These are phyloP conservation scores for Galagoides demidoff DNA, from an alignment of 2,797 vertebrate genomes.

Conservation along the genomic window DNA sequence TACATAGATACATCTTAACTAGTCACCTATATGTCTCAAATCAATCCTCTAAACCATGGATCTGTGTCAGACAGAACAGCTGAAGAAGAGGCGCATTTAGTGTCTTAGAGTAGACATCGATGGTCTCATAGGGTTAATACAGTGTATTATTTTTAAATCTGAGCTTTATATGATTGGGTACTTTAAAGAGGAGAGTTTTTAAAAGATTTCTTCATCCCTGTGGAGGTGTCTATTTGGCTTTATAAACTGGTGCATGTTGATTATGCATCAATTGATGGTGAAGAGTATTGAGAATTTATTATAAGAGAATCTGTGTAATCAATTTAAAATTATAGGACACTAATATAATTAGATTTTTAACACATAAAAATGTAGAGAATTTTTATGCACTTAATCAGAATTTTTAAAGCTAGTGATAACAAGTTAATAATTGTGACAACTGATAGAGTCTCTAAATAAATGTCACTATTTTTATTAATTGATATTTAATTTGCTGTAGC, in stretches of 20 bases:
- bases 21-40: not conserved
- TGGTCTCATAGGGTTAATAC: not conserved
- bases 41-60: not conserved
- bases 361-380: slow-evolving; percentile 83
- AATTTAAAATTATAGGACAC: slow-evolving; percentile 83
- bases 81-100: not conserved
- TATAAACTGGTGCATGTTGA: slow-evolving; percentile 73
- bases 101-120: not conserved
- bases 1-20: not conserved
- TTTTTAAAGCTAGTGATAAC: slow-evolving; percentile 84
- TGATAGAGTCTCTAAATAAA: slow-evolving; percentile 85
- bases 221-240: slow-evolving; percentile 57
- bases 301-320: slow-evolving; percentile 77
- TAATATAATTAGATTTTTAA: slow-evolving; percentile 86
- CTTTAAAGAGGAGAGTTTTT: not conserved
- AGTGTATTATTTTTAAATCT: not conserved
- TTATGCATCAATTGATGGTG: slow-evolving; percentile 77
- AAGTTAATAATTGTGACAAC: slow-evolving; percentile 87
- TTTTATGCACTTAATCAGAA: slow-evolving; percentile 86
- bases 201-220: not conserved
- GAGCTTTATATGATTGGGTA: not conserved
- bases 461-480: slow-evolving; percentile 87
- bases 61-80: not conserved
- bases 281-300: slow-evolving; percentile 81
- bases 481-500: slow-evolving; percentile 83